A percentile compares a stretch with the other conserved stretches of the same genome.
Conservation (phyloP, 2,888 invertebrate species). For the Yponomeuta cagnagella region DNA sequence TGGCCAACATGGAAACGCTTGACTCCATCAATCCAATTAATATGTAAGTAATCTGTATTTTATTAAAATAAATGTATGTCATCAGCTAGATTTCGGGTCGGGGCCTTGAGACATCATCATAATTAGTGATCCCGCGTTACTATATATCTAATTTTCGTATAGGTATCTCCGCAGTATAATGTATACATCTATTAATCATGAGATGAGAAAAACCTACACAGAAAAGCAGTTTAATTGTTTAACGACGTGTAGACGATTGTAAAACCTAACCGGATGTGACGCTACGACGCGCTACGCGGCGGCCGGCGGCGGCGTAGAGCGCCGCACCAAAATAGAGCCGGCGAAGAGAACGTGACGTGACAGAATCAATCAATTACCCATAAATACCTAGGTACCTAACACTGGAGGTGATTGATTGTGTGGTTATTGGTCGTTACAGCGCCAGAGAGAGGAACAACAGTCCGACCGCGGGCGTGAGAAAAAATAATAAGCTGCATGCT, state of each 20-base stretch:
- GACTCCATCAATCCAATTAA: not conserved
- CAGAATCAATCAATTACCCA: not conserved
- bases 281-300: slow-evolving; percentile 5
- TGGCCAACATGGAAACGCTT: not conserved
- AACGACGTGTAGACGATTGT: not conserved
- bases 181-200: not conserved
- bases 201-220: not conserved
- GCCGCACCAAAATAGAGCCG: not conserved
- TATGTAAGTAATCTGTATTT: slow-evolving; percentile 1
- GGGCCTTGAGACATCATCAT: not conserved
- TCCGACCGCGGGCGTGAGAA: slow-evolving; percentile 39
- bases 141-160: not conserved
- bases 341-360: not conserved
- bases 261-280: slow-evolving; percentile 4
- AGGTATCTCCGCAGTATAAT: not conserved
- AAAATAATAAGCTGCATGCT: slow-evolving; percentile 49
- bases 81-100: not conserved
- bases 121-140: not conserved
- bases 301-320: not conserved
- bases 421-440: not conserved
- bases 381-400: not conserved
- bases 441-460: not conserved
- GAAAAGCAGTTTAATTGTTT: not conserved
- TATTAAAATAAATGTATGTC: not conserved
- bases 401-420: not conserved